Percentiles rank a stretch among this genome's conserved stretches.
These are phyloP conservation scores for Drosophila nigricruria DNA, from an alignment of 2,888 invertebrate genomes.

Conservation along the genomic window DNA sequence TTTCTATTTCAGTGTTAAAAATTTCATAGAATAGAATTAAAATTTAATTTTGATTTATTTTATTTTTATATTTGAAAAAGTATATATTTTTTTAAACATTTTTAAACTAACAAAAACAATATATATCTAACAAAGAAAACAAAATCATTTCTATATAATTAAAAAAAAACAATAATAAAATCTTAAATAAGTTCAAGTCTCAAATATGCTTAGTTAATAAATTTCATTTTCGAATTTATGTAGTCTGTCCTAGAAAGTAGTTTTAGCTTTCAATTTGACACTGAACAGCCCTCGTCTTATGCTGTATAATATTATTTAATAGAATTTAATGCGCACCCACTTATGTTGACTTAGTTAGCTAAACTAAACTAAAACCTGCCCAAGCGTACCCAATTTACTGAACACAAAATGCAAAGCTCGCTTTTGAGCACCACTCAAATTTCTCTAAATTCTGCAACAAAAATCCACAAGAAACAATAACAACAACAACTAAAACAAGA, in stretches of 20 bases:
- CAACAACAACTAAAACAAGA: conserved; percentile 13
- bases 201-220: background rate
- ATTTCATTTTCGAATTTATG: background rate
- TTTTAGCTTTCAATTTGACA: background rate
- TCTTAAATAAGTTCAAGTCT: background rate
- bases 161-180: background rate
- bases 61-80: background rate
- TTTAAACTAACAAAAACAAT: background rate
- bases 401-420: conserved; percentile 51
- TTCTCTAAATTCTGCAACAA: conserved; percentile 33
- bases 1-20: background rate
- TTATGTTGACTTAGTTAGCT: conserved; percentile 49
- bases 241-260: conserved; percentile 9
- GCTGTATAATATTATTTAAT: conserved; percentile 21
- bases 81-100: background rate
- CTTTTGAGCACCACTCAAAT: conserved; percentile 50
- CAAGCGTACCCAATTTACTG: conserved; percentile 39
- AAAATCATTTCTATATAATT: background rate
- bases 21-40: background rate
- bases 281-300: conserved; percentile 27
- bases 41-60: background rate
- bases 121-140: background rate
- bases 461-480: conserved; percentile 9
- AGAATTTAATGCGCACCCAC: conserved; percentile 34
- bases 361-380: conserved; percentile 36